Conservation (phyloP, 37 sponge, comb jelly and placozoan genomes). For the Chondrilla cf. caribensis region DNA sequence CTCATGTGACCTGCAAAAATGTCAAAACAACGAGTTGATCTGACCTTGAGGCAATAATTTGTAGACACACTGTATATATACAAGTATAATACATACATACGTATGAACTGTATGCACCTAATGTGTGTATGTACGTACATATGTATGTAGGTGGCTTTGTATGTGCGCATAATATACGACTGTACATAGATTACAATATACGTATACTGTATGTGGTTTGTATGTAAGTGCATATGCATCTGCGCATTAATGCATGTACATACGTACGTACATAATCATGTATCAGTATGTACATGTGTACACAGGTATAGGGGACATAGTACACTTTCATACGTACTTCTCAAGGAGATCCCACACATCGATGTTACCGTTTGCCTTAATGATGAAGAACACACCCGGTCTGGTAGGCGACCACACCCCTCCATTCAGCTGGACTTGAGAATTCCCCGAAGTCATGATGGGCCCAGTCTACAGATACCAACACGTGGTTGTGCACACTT, state of each 20-base stretch:
- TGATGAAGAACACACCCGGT: conserved; percentile 93
- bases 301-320: no score
- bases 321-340: conserved; percentile 41
- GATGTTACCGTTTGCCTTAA: conserved; percentile 83
- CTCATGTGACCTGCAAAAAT: conserved; percentile 82
- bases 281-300: no score
- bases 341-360: conserved; percentile 99
- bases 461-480: conserved; percentile 42
- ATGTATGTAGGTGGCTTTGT: not conserved
- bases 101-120: no score
- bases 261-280: not conserved
- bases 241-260: not conserved
- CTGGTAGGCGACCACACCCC: conserved; percentile 84
- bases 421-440: conserved; percentile 47
- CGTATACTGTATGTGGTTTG: no score
- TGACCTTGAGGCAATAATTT: no score
- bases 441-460: conserved; percentile 53
- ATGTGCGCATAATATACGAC: not conserved
- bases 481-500: no score
- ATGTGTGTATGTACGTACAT: conserved; percentile 19
- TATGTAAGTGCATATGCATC: not conserved
- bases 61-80: no score
- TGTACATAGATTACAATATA: not conserved
- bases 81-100: no score
- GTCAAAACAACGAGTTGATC: not conserved